phyloP scores from a whole-genome alignment of 2,797 vertebrate species.

The Bovichtus diacanthus region DNA sequence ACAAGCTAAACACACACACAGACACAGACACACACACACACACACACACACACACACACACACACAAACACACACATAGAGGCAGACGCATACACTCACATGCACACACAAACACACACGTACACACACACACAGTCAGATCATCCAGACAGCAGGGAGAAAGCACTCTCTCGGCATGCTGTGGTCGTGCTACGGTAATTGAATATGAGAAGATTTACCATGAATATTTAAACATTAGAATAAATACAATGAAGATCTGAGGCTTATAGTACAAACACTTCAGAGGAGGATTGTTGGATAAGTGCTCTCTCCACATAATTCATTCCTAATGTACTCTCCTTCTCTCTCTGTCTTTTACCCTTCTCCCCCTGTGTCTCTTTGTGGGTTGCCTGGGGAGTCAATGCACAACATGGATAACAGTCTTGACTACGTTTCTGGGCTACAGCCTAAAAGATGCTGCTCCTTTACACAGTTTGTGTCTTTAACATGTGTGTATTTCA shows the following conservation, averaged over 20 bases:
- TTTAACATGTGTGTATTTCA: constrained; percentile 18
- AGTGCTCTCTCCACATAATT: constrained; percentile 82
- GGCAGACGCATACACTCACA: not conserved
- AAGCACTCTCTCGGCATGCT: constrained; percentile 80
- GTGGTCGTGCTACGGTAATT: constrained; percentile 84
- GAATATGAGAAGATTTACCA: constrained; percentile 92
- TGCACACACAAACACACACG: constrained; percentile 23
- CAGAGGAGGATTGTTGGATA: constrained; percentile 81
- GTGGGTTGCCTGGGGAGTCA: constrained; percentile 59
- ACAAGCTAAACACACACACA: constrained; percentile 76
- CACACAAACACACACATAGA: constrained; percentile 33
- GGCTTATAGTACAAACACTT: constrained; percentile 82
- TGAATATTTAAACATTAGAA: constrained; percentile 93
- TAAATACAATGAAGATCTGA: constrained; percentile 87
- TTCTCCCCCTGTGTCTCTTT: constrained; percentile 42
- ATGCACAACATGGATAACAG: constrained; percentile 44
- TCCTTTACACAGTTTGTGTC: constrained; percentile 21
- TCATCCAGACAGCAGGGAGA: constrained; percentile 76
- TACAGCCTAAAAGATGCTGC: constrained; percentile 31
- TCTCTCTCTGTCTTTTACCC: constrained; percentile 44
- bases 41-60: constrained; percentile 65
- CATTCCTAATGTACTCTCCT: constrained; percentile 78
- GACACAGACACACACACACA: constrained; percentile 46
- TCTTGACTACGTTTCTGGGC: constrained; percentile 51
- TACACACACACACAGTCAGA: constrained; percentile 57